Evolutionary conservation across 1,140 invertebrate species (phyloP), one percentile per base, ranked within the genome.

Genomic region (Tribolium castaneum): DNA sequence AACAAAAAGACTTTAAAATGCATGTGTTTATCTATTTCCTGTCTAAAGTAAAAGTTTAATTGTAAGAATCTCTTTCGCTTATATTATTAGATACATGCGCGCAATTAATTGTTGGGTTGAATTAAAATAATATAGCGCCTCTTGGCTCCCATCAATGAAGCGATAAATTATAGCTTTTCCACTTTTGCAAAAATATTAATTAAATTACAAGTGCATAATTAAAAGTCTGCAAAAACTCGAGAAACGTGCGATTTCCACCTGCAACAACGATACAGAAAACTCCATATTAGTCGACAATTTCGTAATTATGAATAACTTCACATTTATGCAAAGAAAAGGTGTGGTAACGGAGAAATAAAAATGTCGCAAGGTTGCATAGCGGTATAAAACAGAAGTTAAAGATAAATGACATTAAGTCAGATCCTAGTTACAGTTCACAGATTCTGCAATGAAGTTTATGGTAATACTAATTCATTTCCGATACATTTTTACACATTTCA

Each of bases 381-480:
- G 75, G 79, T 83, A 83, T 83, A 83, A 83, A 83, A 82, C 76
- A 82, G 77, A 79, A 82, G 78, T 79, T 77, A 79, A 78, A 79
- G 77, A 81, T 83, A 83, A 81, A 82, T 81, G 72, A 76, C 77
- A 82, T 78, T 74, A 78, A 83, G 59, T 72, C 77, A 81, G 77
- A 78, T 78, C 70, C 71, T 78, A 80, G 78, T 79, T 75, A 59
- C 78, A 79, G 78, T 75, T 77, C 75, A 77, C 74, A 45, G 80
- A 80, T 81, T 62, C 75, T 66, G 73, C 73, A 70, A 81, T 81
- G 80, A 78, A 80, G 78, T 77, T 75, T 76, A 75, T 81, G 80
- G 81, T 82, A 80, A 78, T 76, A 78, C 70, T 3, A 22, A 66
- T 66, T 30, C 30, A 34, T 66, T 66, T 66, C 34, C 12, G 34